A percentile compares a stretch with the other conserved stretches of the same genome.
Evolutionary conservation across 2,113 vertebrate species (phyloP).

Genomic region (Chlorocebus sabaeus): DNA sequence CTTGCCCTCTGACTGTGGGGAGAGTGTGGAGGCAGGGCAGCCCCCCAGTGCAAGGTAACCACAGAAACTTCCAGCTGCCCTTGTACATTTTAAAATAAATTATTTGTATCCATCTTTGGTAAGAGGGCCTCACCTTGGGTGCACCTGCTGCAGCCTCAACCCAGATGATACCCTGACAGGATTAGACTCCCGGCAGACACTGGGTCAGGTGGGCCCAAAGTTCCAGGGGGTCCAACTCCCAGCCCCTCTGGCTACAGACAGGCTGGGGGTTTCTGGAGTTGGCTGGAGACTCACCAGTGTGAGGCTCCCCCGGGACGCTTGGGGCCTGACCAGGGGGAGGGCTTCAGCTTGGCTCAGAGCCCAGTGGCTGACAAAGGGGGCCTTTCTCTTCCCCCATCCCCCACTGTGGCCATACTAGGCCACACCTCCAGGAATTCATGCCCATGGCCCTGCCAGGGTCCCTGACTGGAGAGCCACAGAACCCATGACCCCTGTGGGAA

Average conservation of each 20-base stretch:
- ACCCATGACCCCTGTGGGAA: background rate
- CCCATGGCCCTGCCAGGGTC: background rate
- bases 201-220: background rate
- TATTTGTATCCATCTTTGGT: conserved; percentile 37
- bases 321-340: background rate
- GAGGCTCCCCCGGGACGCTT: background rate
- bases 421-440: background rate
- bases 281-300: background rate
- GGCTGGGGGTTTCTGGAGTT: background rate
- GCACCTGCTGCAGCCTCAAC: background rate
- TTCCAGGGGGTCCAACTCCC: too few species aligned
- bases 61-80: background rate
- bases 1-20: background rate
- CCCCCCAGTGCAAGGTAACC: background rate
- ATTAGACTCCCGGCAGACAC: background rate
- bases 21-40: background rate
- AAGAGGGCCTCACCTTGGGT: background rate
- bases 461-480: background rate
- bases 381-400: background rate
- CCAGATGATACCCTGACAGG: background rate
- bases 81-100: conserved; percentile 65
- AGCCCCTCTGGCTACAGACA: background rate
- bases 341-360: background rate
- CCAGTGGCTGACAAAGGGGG: background rate
- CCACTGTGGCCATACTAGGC: background rate